Conservation (phyloP, 1,140 invertebrate genomes). For the Aleiodes sp. region DNA sequence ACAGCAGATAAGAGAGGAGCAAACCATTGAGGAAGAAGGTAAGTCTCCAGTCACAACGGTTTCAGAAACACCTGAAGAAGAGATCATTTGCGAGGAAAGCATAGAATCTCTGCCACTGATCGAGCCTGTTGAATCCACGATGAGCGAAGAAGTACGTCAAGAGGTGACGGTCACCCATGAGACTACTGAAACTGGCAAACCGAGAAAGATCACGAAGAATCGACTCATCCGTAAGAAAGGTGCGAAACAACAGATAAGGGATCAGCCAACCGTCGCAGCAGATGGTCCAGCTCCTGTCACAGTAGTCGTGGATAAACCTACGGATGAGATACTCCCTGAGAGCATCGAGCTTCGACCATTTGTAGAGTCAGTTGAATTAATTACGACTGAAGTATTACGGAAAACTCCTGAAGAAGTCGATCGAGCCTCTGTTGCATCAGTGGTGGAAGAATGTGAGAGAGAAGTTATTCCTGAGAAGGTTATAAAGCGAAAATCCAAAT, state of each 20-base stretch:
- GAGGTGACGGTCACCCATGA: conserved; percentile 50
- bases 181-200: no score
- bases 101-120: conserved; percentile 43
- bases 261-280: conserved; percentile 32
- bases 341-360: conserved; percentile 38
- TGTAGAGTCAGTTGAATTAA: no score
- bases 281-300: conserved; percentile 34
- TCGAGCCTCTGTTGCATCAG: conserved; percentile 47
- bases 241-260: conserved; percentile 33
- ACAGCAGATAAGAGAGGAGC: conserved; percentile 49
- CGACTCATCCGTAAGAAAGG: conserved; percentile 39
- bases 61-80: conserved; percentile 50
- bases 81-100: conserved; percentile 40
- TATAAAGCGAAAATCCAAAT: no score
- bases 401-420: conserved; percentile 40
- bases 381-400: conserved; percentile 36
- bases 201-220: no score
- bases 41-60: conserved; percentile 57
- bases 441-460: no score
- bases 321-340: conserved; percentile 38
- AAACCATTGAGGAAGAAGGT: conserved; percentile 49
- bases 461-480: no score
- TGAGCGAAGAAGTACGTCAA: conserved; percentile 47
- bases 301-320: conserved; percentile 28
- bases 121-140: conserved; percentile 42